phyloP scores from a whole-genome alignment of 2,113 vertebrate species.

The Vidua macroura region DNA sequence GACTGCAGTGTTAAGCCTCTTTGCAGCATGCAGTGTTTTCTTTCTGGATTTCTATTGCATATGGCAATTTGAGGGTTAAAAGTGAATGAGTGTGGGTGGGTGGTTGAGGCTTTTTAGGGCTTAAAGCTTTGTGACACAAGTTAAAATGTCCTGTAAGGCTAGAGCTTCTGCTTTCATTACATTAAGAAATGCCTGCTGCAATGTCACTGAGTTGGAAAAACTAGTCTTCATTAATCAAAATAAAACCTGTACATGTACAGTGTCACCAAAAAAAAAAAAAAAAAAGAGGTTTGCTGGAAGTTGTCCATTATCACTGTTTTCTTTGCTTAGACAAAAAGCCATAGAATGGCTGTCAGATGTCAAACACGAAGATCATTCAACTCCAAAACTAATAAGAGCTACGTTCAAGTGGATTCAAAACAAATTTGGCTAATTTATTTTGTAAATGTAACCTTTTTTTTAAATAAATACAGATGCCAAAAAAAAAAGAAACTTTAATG shows the following conservation, averaged over 20 bases:
- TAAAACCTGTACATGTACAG: slow-evolving; percentile 47
- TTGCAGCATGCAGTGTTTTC: background rate
- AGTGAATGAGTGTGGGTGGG: background rate
- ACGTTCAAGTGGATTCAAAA: background rate
- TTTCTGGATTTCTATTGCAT: background rate
- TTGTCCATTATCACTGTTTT: slow-evolving; percentile 70
- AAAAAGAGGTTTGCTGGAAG: slow-evolving; percentile 59
- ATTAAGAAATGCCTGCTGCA: background rate
- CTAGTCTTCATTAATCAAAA: slow-evolving; percentile 61
- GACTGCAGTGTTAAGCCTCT: background rate
- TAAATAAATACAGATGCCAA: background rate
- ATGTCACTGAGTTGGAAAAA: slow-evolving; percentile 6
- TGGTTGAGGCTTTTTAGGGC: slow-evolving; percentile 7
- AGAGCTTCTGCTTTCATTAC: slow-evolving; percentile 26
- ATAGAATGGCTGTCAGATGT: slow-evolving; percentile 29
- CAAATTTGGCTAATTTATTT: slow-evolving; percentile 17
- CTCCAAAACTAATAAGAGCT: slow-evolving; percentile 41
- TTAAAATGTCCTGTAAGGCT: slow-evolving; percentile 7
- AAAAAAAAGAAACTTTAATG: background rate
- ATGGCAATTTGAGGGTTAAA: background rate
- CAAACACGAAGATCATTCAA: slow-evolving; percentile 50
- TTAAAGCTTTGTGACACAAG: slow-evolving; percentile 8
- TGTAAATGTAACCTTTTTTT: background rate
- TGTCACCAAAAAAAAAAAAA: background rate
- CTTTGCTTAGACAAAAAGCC: slow-evolving; percentile 70